Evolutionary conservation across 2,888 invertebrate species (phyloP).

Genomic region (Drosophila meridiana): DNA sequence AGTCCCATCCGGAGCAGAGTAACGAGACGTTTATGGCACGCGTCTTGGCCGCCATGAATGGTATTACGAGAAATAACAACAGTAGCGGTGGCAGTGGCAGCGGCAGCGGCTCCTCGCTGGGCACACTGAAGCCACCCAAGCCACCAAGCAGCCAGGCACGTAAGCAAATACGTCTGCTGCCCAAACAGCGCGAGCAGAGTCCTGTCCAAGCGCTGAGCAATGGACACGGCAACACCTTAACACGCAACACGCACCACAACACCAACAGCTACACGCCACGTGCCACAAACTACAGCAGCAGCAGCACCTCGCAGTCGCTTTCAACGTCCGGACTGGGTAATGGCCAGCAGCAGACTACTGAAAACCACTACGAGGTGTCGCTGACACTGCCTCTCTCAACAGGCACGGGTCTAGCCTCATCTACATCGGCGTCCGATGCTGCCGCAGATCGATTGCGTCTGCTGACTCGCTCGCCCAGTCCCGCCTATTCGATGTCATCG

Average conservation of each 20-base stretch:
- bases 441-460: constrained; percentile 68
- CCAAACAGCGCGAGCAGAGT: constrained; percentile 75
- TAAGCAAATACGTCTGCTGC: constrained; percentile 75
- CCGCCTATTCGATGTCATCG: constrained; percentile 83
- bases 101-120: constrained; percentile 70
- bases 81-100: constrained; percentile 56
- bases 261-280: constrained; percentile 29
- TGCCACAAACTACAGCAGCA: constrained; percentile 26
- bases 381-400: constrained; percentile 74
- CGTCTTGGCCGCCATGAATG: constrained; percentile 78
- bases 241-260: constrained; percentile 36
- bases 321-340: constrained; percentile 62
- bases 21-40: constrained; percentile 76
- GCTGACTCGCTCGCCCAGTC: constrained; percentile 87
- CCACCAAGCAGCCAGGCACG: constrained; percentile 81
- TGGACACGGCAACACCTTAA: constrained; percentile 41
- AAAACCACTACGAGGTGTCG: constrained; percentile 65
- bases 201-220: constrained; percentile 58
- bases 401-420: constrained; percentile 13
- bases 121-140: constrained; percentile 76
- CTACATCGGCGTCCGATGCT: constrained; percentile 28
- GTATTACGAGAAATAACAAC: constrained; percentile 48
- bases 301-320: constrained; percentile 61
- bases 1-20: constrained; percentile 41
- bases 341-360: constrained; percentile 39